Percentiles rank a stretch among this genome's conserved stretches.
Evolutionary conservation across 1,140 invertebrate genomes (phyloP).

Genomic region (Melitaea cinxia): DNA sequence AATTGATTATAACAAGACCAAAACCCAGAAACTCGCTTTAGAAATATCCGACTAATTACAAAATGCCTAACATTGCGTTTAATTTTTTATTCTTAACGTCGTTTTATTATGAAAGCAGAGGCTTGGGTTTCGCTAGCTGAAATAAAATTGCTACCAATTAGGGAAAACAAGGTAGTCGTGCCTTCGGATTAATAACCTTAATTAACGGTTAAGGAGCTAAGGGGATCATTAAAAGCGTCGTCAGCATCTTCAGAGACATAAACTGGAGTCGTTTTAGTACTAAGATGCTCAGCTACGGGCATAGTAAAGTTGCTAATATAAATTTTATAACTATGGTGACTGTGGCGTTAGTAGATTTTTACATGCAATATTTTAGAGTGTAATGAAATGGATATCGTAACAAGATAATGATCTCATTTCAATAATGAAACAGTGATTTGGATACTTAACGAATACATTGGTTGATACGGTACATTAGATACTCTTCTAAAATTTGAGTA

Average conservation of each 20-base stretch:
- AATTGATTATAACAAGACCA: conserved; percentile 25
- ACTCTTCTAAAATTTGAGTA: too few relatives aligned
- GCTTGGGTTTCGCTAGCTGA: conserved; percentile 52
- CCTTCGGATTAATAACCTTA: conserved; percentile 76
- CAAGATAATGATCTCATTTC: background rate
- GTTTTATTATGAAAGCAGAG: conserved; percentile 57
- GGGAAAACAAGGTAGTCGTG: conserved; percentile 73
- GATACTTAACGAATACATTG: too few relatives aligned
- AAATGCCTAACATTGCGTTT: conserved; percentile 38
- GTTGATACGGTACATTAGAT: too few relatives aligned
- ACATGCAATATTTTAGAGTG: background rate
- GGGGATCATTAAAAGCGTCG: conserved; percentile 52
- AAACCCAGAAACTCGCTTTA: conserved; percentile 16
- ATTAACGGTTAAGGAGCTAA: conserved; percentile 67
- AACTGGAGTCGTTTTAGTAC: conserved; percentile 36
- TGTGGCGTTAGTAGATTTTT: conserved; percentile 21
- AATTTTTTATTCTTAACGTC: conserved; percentile 46
- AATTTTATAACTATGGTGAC: conserved; percentile 27
- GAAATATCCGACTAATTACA: conserved; percentile 32
- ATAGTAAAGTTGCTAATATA: conserved; percentile 26
- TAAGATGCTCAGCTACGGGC: conserved; percentile 16
- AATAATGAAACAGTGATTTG: background rate
- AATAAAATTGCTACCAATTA: conserved; percentile 78
- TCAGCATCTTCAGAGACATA: conserved; percentile 38
- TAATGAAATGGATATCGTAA: conserved; percentile 1